Conservation (phyloP, 1,140 invertebrate species). For the Aphidius ervi region DNA sequence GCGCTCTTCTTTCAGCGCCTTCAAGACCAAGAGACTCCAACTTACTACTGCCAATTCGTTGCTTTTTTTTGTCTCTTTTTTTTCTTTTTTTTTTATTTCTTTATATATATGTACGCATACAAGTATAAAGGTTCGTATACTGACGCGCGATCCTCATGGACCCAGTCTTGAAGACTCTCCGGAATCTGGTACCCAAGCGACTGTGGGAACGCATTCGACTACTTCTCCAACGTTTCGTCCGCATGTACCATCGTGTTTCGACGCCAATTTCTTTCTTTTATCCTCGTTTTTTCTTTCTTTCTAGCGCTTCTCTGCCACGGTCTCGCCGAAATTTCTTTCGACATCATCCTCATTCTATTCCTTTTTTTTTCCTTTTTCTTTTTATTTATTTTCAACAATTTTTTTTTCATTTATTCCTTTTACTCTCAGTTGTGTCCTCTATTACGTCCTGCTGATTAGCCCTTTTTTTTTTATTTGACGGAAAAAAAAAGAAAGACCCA, state of each 20-base stretch:
- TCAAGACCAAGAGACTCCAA: background rate
- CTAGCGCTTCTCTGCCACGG: background rate
- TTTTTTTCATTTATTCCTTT: no score
- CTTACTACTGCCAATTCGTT: no score
- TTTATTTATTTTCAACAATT: no score
- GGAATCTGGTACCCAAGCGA: constrained; percentile 41
- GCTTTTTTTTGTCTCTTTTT: no score
- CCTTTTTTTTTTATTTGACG: no score
- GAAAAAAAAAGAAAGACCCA: no score
- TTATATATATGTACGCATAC: no score
- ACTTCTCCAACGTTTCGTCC: constrained; percentile 26
- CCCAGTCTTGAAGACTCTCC: constrained; percentile 30
- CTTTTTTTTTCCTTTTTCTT: no score
- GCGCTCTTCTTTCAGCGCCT: constrained; percentile 10
- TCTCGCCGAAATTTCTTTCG: constrained; percentile 2
- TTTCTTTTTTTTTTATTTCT: no score
- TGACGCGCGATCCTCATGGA: background rate
- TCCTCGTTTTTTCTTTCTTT: background rate
- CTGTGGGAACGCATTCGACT: constrained; percentile 47
- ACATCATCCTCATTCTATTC: background rate
- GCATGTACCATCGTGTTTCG: constrained; percentile 39
- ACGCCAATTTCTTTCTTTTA: constrained; percentile 14
- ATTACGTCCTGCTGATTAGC: no score
- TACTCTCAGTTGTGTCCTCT: no score
- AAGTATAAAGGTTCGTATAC: no score